Base-by-base conservation (phyloP, 1,140 invertebrate genomes). In the Trichonephila clavipes region DNA sequence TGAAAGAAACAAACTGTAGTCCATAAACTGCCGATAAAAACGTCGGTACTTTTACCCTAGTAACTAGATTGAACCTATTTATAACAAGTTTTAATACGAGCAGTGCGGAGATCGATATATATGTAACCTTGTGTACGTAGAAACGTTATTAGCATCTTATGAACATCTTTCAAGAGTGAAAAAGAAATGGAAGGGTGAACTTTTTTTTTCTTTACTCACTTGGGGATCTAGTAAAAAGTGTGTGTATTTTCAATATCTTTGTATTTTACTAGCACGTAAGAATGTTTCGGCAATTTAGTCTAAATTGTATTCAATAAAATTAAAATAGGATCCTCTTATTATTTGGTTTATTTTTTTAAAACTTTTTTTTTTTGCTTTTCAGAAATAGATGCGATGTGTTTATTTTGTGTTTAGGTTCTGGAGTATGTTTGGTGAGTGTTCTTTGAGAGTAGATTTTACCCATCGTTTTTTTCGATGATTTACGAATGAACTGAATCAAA, bases 21-120 rank as follows among this genome's bases (percentile, higher is more conserved):
- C 58, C 66, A 51, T 85, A 58, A 93, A 93, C 92, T 77, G 92
- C 24, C 92, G 92, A 93, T 93, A 88, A 93, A 93, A 93, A 88
- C 92, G 82, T 66, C 59, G 44, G 64, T 61, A 62, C 40, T 51
- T 81, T 51, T 93, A 28, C 85, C 72, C 21, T 87, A 24, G 92
- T 93, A 93, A 93, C 92, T 93, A 93, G 92, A 93, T 93, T 88
- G 85, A 81, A 93, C 85, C 92, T 93, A 93, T 93, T 93, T 93
- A 93, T 93, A 93, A 93, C 92, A 93, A 88, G 85, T 93, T 93
- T 93, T 93, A 93, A 93, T 93, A 93, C 92, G 85, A 14, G 58
- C 19, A 86, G 19, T 24, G 59, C 18, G 10, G 10, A 64, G 92
- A 93, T 93, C 92, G 72, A 93, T 93, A 93, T 59, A n/a, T n/a